These are phyloP conservation scores for Melikaiella ostensackeni DNA, from an alignment of 2,888 invertebrate species.

Conservation along the genomic window DNA sequence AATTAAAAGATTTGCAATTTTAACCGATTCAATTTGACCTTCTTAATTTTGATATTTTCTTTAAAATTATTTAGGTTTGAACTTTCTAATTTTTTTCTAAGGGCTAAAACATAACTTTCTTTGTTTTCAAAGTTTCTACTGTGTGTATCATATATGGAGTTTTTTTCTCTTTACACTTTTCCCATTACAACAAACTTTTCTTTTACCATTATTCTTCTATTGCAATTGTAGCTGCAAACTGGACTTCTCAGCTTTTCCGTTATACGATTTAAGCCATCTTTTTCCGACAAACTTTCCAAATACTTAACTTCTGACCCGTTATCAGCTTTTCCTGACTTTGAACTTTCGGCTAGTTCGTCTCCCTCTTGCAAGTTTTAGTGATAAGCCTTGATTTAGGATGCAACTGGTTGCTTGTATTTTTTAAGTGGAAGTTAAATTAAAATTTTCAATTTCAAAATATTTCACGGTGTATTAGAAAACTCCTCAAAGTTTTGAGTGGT, in stretches of 20 bases:
- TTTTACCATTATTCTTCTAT: background rate
- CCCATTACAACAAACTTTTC: background rate
- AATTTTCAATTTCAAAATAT: too few relatives aligned
- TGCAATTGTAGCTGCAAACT: background rate
- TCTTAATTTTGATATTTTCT: too few relatives aligned
- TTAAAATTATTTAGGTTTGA: too few relatives aligned
- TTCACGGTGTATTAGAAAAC: too few relatives aligned
- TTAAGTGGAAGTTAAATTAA: too few relatives aligned
- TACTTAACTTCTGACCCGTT: constrained; percentile 18
- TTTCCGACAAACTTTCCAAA: constrained; percentile 20
- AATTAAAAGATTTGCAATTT: too few relatives aligned
- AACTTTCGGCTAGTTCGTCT: background rate
- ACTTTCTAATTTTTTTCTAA: too few relatives aligned
- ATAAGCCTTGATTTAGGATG: constrained; percentile 56
- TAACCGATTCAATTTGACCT: too few relatives aligned
- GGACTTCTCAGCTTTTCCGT: constrained; percentile 2
- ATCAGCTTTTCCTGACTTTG: constrained; percentile 32
- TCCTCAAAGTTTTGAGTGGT: too few relatives aligned
- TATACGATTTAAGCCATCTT: constrained; percentile 16
- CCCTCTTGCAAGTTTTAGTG: constrained; percentile 20
- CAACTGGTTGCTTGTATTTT: constrained; percentile 48
- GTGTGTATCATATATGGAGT: too few relatives aligned
- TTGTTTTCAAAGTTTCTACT: too few relatives aligned
- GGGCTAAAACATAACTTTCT: too few relatives aligned
- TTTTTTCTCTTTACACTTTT: background rate